phyloP scores from a whole-genome alignment of 2,797 vertebrate genomes.

The Trichosurus vulpecula region DNA sequence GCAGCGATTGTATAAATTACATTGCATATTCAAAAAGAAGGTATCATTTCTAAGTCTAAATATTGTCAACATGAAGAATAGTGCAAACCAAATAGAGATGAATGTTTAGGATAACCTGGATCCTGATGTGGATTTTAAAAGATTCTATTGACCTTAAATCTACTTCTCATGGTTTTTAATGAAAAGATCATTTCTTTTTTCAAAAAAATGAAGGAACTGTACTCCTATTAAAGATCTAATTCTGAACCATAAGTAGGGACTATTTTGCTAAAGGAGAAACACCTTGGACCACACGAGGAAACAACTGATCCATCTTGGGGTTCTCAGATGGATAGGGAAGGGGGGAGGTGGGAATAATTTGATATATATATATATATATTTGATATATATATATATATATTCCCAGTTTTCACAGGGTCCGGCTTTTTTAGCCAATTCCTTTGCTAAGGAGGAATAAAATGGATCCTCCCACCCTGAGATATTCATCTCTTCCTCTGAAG shows the following conservation, averaged over 20 bases:
- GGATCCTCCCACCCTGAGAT: too few relatives aligned
- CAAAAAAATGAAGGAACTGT: neutral
- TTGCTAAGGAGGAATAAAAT: too few relatives aligned
- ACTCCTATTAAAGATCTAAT: neutral
- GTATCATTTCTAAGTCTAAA: neutral
- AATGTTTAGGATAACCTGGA: neutral
- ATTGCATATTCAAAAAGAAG: neutral
- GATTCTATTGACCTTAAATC: neutral
- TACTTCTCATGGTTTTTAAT: neutral
- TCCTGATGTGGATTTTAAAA: constrained; percentile 37
- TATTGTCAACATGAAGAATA: neutral
- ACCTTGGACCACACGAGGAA: neutral
- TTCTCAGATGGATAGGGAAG: neutral
- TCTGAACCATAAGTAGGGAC: neutral
- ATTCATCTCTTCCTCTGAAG: too few relatives aligned
- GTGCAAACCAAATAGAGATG: neutral
- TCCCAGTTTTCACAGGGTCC: too few relatives aligned
- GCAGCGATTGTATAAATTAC: neutral
- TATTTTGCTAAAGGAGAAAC: neutral
- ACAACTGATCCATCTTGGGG: neutral
- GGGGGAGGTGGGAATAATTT: neutral
- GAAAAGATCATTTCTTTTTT: neutral
- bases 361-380: neutral
- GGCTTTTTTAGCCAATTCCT: too few relatives aligned
- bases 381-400: too few relatives aligned